A percentile compares a stretch with the other conserved stretches of the same genome.
phyloP scores from a whole-genome alignment of 1,140 invertebrate species.

The Nasonia giraulti region DNA sequence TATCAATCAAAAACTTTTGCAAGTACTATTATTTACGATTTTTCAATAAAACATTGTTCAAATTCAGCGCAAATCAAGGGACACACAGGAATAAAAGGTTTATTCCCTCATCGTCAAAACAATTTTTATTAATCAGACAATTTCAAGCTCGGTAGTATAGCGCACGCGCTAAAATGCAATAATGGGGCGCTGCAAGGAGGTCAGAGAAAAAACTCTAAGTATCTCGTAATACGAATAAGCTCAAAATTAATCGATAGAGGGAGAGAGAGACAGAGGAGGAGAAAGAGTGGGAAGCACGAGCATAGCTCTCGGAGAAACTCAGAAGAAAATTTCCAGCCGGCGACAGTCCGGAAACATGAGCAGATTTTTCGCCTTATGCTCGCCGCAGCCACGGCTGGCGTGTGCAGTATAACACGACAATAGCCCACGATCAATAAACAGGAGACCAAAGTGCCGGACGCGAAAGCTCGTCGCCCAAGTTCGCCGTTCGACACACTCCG shows the following conservation, averaged over 20 bases:
- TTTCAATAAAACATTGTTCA: neutral
- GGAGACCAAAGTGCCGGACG: constrained; percentile 30
- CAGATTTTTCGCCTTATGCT: constrained; percentile 23
- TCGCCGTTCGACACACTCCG: neutral
- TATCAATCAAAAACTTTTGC: neutral
- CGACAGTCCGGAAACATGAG: constrained; percentile 15
- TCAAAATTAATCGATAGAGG: constrained; percentile 25
- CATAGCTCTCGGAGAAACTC: neutral
- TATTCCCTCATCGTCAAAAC: neutral
- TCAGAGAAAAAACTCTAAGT: neutral
- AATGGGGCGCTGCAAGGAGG: neutral
- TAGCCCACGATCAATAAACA: constrained; percentile 35
- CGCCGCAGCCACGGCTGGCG: neutral
- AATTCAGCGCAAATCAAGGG: neutral
- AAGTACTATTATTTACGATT: neutral
- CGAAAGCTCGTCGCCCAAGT: constrained; percentile 19
- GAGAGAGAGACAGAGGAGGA: neutral
- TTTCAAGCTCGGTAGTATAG: neutral
- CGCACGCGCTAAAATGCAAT: constrained; percentile 11
- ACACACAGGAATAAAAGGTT: neutral
- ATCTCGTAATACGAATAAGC: constrained; percentile 19
- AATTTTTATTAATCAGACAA: neutral
- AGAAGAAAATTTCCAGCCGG: constrained; percentile 14
- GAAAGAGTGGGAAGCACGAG: neutral
- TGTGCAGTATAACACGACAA: constrained; percentile 14